Evolutionary conservation across 2,113 vertebrate species (phyloP), one percentile per base, ranked within the genome.

Genomic region (Columba janthina): DNA sequence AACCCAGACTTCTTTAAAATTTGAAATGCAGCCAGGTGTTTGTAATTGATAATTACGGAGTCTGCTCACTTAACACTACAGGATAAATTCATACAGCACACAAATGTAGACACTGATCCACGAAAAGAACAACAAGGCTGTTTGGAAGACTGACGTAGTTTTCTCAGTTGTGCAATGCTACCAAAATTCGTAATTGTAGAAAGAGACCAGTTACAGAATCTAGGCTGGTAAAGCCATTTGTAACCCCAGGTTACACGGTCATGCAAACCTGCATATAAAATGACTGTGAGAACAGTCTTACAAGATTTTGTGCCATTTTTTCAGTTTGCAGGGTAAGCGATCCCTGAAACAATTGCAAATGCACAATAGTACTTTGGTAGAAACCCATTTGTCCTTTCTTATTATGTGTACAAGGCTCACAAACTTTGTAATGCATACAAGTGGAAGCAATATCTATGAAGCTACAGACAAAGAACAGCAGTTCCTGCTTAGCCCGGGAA

Each of bases 21-120:
- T 54, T 96, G 77, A 83, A 94, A 85, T 86, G 88, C 61, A 97
- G 36, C 20, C 36, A 90, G 31, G 8, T 65, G 51, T 80, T 93
- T 95, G 8, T 83, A 96, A 44, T 28, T 80, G 31, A 32, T 91
- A 69, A 82, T 82, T 89, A 80, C 19, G 67, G 62, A 88, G 42
- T 64, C 32, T 76, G 15, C 31, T 77, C 38, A 84, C 36, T 88
- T 90, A 96, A 88, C 93, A 87, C 56, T 51, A 48, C 15, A 71
- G 61, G 19, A 51, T 91, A 66, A 91, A 82, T 67, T 65, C 25
- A 65, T 89, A 71, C 36, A 60, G 44, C 58, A 76, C 50, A 32
- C 20, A 91, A 32, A 72, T 77, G 31, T n/a, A 93, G 71, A 64
- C 29, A 61, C 42, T 76, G 64, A 67, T 58, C 31, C 14, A 50